These are phyloP conservation scores for Acanthornis magna DNA, from an alignment of 2,797 vertebrate genomes.

Conservation along the genomic window DNA sequence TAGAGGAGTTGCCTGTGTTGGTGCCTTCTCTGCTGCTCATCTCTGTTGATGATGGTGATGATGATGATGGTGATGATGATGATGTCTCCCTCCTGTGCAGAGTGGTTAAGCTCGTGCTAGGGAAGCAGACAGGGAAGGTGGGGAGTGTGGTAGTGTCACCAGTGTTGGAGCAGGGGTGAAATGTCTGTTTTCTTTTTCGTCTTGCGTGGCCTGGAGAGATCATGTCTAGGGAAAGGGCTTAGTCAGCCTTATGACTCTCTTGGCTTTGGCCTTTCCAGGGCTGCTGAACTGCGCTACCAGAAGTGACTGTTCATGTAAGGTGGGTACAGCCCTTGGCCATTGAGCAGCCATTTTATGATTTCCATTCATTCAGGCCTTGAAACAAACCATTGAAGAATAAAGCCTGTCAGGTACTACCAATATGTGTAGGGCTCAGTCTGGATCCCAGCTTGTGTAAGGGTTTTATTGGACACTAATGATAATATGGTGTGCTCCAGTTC, in stretches of 20 bases:
- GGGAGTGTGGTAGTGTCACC: background rate
- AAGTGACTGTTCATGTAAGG: background rate
- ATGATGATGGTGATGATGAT: background rate
- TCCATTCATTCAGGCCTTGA: background rate
- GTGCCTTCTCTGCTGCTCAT: background rate
- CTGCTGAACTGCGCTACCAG: background rate
- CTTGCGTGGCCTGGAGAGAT: background rate
- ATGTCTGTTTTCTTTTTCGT: background rate
- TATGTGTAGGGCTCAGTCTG: background rate
- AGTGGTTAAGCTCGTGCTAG: background rate
- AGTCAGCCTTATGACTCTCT: background rate
- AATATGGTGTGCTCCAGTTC: background rate
- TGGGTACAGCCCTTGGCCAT: background rate
- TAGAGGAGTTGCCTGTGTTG: background rate
- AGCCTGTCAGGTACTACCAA: background rate
- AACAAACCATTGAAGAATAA: background rate
- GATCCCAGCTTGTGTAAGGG: background rate
- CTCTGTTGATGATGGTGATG: background rate
- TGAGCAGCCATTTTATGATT: background rate
- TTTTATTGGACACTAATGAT: constrained; percentile 15
- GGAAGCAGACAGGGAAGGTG: background rate
- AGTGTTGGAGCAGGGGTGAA: background rate
- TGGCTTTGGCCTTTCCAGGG: background rate
- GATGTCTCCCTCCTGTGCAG: background rate
- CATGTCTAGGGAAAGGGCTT: background rate